These are phyloP conservation scores for Crioceris asparagi DNA, from an alignment of 2,888 invertebrate species.

Conservation along the genomic window DNA sequence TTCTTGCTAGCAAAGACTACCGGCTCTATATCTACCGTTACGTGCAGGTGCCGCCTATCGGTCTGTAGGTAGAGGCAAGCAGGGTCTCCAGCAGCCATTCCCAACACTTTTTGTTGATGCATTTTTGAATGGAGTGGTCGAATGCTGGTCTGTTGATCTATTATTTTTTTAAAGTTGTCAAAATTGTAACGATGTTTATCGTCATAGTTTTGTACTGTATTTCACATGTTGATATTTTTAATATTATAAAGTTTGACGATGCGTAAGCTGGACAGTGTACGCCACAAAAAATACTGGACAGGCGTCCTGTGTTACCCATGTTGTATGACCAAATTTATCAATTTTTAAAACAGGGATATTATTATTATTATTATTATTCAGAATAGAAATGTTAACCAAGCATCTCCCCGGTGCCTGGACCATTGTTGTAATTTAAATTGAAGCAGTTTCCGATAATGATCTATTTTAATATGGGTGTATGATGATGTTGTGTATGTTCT, in stretches of 20 bases:
- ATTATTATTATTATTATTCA: slow-evolving; percentile 31
- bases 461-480: slow-evolving; percentile 41
- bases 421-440: slow-evolving; percentile 37
- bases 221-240: slow-evolving; percentile 38
- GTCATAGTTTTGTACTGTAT: slow-evolving; percentile 31
- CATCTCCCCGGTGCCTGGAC: slow-evolving; percentile 34
- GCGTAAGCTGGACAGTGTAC: slow-evolving; percentile 21
- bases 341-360: slow-evolving; percentile 33
- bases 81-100: slow-evolving; percentile 35
- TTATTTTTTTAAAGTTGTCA: slow-evolving; percentile 27
- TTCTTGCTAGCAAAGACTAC: slow-evolving; percentile 98
- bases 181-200: slow-evolving; percentile 28
- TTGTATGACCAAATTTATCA: slow-evolving; percentile 36
- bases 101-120: slow-evolving; percentile 39
- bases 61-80: slow-evolving; percentile 47
- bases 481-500: slow-evolving; percentile 40
- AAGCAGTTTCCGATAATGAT: slow-evolving; percentile 35
- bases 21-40: slow-evolving; percentile 98
- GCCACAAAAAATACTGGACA: slow-evolving; percentile 13
- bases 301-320: slow-evolving; percentile 17
- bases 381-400: slow-evolving; percentile 35
- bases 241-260: slow-evolving; percentile 34
- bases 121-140: slow-evolving; percentile 37
- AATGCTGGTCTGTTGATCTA: slow-evolving; percentile 33
- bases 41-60: slow-evolving; percentile 84